Percentiles rank a stretch among this genome's conserved stretches.
Evolutionary conservation across 2,888 invertebrate species (phyloP).

Genomic region (Dichetophora obliterata): DNA sequence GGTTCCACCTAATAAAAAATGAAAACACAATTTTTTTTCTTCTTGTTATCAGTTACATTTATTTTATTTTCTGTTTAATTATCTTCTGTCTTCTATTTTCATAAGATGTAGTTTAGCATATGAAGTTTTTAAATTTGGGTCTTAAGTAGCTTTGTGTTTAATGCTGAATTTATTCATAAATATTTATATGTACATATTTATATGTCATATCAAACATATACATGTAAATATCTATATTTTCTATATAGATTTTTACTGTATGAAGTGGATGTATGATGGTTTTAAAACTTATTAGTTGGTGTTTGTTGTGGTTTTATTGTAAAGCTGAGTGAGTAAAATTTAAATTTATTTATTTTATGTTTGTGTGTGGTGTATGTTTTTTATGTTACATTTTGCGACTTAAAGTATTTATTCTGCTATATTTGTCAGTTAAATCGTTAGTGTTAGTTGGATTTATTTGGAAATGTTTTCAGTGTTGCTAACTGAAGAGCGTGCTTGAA

Average conservation of each 20-base stretch:
- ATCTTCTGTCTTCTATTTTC: conserved; percentile 13
- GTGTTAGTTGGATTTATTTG: not conserved
- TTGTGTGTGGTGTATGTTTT: not conserved
- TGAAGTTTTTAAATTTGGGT: conserved; percentile 4
- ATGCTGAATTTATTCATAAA: not conserved
- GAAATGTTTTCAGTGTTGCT: not conserved
- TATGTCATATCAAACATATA: not conserved
- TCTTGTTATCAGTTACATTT: conserved; percentile 42
- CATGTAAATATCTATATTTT: conserved; percentile 8
- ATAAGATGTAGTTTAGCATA: conserved; percentile 11
- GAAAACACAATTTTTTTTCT: conserved; percentile 24
- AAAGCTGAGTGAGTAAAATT: not conserved
- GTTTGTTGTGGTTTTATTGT: not conserved
- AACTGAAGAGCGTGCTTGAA: not conserved
- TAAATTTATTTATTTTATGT: not conserved
- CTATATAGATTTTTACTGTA: not conserved
- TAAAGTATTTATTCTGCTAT: not conserved
- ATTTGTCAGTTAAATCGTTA: not conserved
- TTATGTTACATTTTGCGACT: not conserved
- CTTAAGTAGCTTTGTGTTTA: not conserved
- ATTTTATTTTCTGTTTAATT: conserved; percentile 39
- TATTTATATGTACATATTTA: not conserved
- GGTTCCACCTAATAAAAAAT: conserved; percentile 27
- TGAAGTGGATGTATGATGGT: not conserved
- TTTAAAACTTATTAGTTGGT: not conserved